These are phyloP conservation scores for Drosophila kambysellisi DNA, from an alignment of 2,888 invertebrate genomes.

Conservation along the genomic window DNA sequence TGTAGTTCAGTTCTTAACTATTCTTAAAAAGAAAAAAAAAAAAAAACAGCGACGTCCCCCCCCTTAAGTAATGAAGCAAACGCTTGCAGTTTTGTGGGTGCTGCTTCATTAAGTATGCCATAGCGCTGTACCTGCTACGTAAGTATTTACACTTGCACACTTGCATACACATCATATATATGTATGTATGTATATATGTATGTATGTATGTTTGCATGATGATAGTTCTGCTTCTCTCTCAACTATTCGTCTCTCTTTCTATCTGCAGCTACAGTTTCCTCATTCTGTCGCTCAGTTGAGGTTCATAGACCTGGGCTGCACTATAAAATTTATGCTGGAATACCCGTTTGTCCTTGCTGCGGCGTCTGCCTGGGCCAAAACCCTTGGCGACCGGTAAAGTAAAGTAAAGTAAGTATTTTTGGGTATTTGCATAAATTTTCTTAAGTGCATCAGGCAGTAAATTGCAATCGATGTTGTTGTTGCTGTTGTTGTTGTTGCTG, in stretches of 20 bases:
- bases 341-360: conserved; percentile 77
- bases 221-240: conserved; percentile 22
- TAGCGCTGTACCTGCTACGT: conserved; percentile 48
- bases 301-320: conserved; percentile 79
- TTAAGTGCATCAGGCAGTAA: conserved; percentile 84
- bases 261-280: not conserved
- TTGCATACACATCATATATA: conserved; percentile 5
- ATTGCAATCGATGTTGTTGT: conserved; percentile 81
- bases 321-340: conserved; percentile 81
- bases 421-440: conserved; percentile 84
- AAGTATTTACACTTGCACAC: conserved; percentile 41
- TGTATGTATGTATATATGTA: conserved; percentile 8
- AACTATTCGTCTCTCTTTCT: conserved; percentile 4
- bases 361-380: conserved; percentile 54
- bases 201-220: conserved; percentile 20
- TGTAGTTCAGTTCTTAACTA: conserved; percentile 69
- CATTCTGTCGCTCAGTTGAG: conserved; percentile 15
- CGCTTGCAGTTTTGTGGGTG: conserved; percentile 79
- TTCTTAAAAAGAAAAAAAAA: conserved; percentile 64
- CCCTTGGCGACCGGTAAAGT: conserved; percentile 53
- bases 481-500: conserved; percentile 22
- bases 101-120: conserved; percentile 81
- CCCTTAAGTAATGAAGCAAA: conserved; percentile 74
- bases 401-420: conserved; percentile 82
- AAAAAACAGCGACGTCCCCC: conserved; percentile 7